Percentiles rank a stretch among this genome's conserved stretches.
Evolutionary conservation across 2,797 vertebrate genomes (phyloP).

Genomic region (Pseudochaenichthys georgianus): DNA sequence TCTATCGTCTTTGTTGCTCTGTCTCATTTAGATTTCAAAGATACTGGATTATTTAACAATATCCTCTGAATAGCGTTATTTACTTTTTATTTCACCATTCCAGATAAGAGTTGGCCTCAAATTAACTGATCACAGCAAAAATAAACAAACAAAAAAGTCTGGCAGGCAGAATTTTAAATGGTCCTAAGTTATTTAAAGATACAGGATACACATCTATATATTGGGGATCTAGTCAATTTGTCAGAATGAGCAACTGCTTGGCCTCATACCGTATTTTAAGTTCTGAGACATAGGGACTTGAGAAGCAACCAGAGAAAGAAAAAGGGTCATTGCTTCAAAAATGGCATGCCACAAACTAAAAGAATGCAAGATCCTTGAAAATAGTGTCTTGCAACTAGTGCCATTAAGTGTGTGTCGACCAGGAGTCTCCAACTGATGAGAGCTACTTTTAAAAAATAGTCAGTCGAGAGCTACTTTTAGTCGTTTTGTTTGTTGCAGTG

Average conservation of each 20-base stretch:
- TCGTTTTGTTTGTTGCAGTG: too few species aligned
- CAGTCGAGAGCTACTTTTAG: too few species aligned
- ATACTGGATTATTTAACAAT: constrained; percentile 10
- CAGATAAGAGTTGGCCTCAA: background rate
- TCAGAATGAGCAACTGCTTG: background rate
- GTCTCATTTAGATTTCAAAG: constrained; percentile 2
- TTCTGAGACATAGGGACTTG: background rate
- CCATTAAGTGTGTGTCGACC: background rate
- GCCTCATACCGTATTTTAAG: background rate
- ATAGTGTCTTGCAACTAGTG: background rate
- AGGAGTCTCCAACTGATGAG: too few species aligned
- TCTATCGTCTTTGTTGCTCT: background rate
- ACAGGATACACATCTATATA: background rate
- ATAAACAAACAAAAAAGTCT: background rate
- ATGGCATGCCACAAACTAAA: background rate
- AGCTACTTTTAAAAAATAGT: too few species aligned
- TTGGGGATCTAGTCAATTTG: background rate
- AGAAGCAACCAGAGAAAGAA: background rate
- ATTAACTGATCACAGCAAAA: background rate
- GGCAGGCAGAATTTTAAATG: background rate
- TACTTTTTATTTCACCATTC: background rate
- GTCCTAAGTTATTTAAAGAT: background rate
- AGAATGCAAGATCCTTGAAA: background rate
- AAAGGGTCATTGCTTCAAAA: background rate
- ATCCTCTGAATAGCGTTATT: background rate